Evolutionary conservation across 2,113 vertebrate species (phyloP), one percentile per base, ranked within the genome.

Genomic region (Empidonax alnorum): DNA sequence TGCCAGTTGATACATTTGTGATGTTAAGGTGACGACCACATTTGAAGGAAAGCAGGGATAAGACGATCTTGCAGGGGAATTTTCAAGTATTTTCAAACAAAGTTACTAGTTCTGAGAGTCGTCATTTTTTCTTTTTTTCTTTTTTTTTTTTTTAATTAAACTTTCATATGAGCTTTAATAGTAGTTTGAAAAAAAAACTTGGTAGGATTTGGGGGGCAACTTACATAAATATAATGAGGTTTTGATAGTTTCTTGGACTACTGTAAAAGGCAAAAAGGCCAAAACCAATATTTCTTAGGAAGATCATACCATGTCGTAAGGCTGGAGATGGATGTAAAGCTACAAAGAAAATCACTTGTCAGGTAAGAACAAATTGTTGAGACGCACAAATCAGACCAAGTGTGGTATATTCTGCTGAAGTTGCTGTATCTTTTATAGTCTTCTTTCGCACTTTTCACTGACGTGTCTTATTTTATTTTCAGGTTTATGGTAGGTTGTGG

Each of bases 401-500:
- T 73, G 4, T 10, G 17, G 17, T 87, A 39, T 1, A 1, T 59
- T 46, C 15, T 85, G 28, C 44, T 90, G 49, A 69, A 66, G 27
- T 44, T 83, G 23, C 33, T 89, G 3, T 58, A 14, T 90, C 5
- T 75, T 94, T 46, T 1, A 1, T 39, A 17, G 27, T 46, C 19
- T 46, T 39, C 41, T 58, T 89, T 59, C 61, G 24, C 13, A n/a
- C 12, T 53, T 89, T 75, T 61, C 46, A 13, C 76, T 94, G 47
- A 96, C 37, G 0, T 1, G 25, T 61, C 37, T 69, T 5, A 7
- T 46, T 89, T 95, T 91, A 12, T 90, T 78, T 96, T 66, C 90
- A 99, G 99, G 98, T 99, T 99, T 95, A 99, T 99, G 99, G 99
- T 99, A 30, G 99, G 99, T 84, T 99, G 99, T 62, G 99, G 99